Evolutionary conservation across 2,113 vertebrate genomes (phyloP).

Genomic region (Gobio gobio): DNA sequence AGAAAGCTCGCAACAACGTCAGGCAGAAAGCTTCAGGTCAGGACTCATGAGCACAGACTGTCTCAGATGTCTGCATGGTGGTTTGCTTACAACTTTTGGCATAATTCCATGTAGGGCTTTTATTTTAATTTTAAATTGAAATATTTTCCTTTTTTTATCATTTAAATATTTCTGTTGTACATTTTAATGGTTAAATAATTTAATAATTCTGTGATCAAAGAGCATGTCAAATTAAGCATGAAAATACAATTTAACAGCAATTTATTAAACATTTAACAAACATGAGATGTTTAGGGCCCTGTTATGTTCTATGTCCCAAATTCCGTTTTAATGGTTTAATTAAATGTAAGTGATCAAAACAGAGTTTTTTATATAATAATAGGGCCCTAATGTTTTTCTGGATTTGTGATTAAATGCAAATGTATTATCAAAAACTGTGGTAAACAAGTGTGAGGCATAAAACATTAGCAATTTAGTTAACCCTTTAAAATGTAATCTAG

Average conservation of each 20-base stretch:
- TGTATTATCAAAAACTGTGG: too few species aligned
- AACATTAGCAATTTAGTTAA: neutral
- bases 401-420: too few species aligned
- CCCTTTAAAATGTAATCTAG: too few species aligned
- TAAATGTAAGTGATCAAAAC: neutral
- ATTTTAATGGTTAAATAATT: neutral
- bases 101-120: neutral
- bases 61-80: neutral
- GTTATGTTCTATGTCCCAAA: too few species aligned
- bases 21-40: slow-evolving; percentile 93
- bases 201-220: neutral
- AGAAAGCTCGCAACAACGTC: slow-evolving; percentile 92
- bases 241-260: too few species aligned
- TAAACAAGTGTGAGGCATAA: neutral
- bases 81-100: neutral
- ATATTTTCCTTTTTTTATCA: too few species aligned
- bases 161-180: neutral
- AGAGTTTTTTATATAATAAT: too few species aligned
- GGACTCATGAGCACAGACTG: neutral
- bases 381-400: too few species aligned
- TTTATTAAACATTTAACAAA: too few species aligned
- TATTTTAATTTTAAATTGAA: too few species aligned
- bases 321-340: neutral
- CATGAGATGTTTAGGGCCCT: too few species aligned
- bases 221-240: neutral